Percentiles rank a stretch among this genome's conserved stretches.
These are phyloP conservation scores for Porites australiensis DNA, from an alignment of 64 coral and sea anemone genomes.

Conservation along the genomic window DNA sequence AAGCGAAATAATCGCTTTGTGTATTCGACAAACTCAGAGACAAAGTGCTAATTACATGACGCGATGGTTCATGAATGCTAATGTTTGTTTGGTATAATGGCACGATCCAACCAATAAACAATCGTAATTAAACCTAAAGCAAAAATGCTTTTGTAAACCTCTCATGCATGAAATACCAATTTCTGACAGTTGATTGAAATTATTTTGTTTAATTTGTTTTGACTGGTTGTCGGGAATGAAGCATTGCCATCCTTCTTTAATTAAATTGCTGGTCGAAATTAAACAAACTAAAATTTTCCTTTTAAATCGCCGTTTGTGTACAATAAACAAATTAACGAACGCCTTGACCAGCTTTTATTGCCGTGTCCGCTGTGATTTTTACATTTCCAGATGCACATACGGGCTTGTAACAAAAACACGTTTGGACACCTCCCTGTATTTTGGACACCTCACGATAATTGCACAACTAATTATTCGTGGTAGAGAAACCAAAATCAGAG, in stretches of 20 bases:
- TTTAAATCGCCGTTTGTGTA: no score
- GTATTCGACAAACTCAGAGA: neutral
- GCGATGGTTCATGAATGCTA: neutral
- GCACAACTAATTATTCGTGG: no score
- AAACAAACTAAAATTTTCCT: neutral
- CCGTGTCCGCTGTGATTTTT: no score
- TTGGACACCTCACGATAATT: no score
- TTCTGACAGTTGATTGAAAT: neutral
- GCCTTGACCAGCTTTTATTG: no score
- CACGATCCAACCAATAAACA: neutral
- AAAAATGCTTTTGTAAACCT: neutral
- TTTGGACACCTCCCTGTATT: no score
- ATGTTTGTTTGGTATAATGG: conserved; percentile 41
- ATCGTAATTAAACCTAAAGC: conserved; percentile 7
- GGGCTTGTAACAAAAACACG: no score
- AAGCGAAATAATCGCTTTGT: neutral
- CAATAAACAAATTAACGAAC: no score
- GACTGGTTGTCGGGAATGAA: neutral
- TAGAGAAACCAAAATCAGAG: no score
- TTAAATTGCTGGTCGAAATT: neutral
- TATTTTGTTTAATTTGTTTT: conserved; percentile 10
- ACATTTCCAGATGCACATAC: no score
- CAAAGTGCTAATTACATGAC: conserved; percentile 17
- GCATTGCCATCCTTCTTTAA: neutral
- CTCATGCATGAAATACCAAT: neutral